Conservation (phyloP, 2,888 invertebrate genomes). For the Heliconius hortense region DNA sequence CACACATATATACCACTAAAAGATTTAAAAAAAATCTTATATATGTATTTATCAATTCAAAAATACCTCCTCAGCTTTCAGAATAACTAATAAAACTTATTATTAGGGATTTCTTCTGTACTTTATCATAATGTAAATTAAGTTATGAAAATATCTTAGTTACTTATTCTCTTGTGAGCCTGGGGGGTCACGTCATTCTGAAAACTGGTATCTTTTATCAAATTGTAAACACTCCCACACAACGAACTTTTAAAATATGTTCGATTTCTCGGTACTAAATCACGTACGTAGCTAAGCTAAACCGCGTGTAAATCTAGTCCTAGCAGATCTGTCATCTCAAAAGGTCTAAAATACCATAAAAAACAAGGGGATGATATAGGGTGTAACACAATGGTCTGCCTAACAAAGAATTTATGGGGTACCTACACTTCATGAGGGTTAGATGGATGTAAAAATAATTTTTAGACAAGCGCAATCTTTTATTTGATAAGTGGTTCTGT, state of each 20-base stretch:
- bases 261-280: background rate
- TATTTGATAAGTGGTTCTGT: slow-evolving; percentile 3
- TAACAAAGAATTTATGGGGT: slow-evolving; percentile 40
- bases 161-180: background rate
- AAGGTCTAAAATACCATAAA: slow-evolving; percentile 29
- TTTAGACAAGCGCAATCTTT: slow-evolving; percentile 31
- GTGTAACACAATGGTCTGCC: slow-evolving; percentile 36
- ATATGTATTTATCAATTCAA: too few relatives aligned
- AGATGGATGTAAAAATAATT: slow-evolving; percentile 40
- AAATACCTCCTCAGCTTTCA: too few relatives aligned
- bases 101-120: too few relatives aligned
- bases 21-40: too few relatives aligned
- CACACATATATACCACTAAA: too few relatives aligned
- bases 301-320: background rate
- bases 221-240: background rate
- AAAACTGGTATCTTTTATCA: background rate
- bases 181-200: background rate
- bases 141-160: background rate
- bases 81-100: too few relatives aligned
- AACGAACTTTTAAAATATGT: background rate
- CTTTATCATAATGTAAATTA: background rate
- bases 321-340: slow-evolving; percentile 17
- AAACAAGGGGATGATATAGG: slow-evolving; percentile 22
- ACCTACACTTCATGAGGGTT: slow-evolving; percentile 34
- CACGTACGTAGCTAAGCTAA: background rate